Evolutionary conservation across 1,140 invertebrate species (phyloP).

Genomic region (Lycorma delicatula): DNA sequence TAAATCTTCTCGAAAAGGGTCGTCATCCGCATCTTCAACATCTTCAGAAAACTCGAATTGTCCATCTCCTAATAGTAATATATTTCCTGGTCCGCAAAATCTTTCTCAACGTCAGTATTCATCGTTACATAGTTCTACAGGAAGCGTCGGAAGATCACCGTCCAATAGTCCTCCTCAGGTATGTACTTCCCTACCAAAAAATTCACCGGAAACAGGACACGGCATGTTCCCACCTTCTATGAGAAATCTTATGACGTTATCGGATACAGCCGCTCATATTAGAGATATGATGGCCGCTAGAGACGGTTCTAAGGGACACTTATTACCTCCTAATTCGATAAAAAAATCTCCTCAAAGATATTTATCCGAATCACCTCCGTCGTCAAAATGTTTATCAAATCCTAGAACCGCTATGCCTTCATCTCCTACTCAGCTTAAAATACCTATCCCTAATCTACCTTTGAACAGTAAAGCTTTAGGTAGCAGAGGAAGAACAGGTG

Average conservation of each 20-base stretch:
- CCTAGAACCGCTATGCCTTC: not conserved
- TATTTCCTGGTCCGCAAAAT: too few species aligned
- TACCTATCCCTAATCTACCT: constrained; percentile 13
- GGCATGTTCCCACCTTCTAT: constrained; percentile 13
- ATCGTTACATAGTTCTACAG: too few species aligned
- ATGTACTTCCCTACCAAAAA: not conserved
- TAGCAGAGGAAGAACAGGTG: not conserved
- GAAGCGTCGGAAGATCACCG: not conserved
- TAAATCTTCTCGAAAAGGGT: constrained; percentile 28
- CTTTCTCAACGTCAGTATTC: too few species aligned
- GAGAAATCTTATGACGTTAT: constrained; percentile 30
- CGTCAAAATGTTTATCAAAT: constrained; percentile 8
- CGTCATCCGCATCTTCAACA: not conserved
- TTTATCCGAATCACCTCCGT: not conserved
- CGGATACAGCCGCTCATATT: constrained; percentile 30
- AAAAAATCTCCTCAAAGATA: not conserved
- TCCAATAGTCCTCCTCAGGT: not conserved
- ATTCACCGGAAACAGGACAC: not conserved
- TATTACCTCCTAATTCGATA: not conserved
- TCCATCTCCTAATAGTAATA: not conserved
- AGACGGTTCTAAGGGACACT: not conserved
- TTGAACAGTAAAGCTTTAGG: constrained; percentile 9
- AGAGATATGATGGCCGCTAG: constrained; percentile 17
- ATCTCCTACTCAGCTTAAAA: constrained; percentile 15
- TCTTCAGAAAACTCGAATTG: not conserved